Conservation (phyloP, 2,113 vertebrate species). For the Melanotaenia duboulayi region DNA sequence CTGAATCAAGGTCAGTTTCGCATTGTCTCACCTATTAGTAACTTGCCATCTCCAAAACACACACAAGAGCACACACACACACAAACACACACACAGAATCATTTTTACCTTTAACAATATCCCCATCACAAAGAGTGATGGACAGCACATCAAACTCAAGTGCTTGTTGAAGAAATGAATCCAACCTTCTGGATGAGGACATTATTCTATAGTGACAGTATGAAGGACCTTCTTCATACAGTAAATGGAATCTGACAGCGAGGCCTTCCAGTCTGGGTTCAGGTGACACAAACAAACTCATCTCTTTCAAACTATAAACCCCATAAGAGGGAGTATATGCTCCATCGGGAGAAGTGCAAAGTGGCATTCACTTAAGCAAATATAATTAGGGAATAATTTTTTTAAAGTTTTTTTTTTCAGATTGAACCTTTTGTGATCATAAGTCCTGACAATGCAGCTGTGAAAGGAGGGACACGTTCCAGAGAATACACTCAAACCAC, state of each 20-base stretch:
- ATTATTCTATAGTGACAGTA: conserved; percentile 59
- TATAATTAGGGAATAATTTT: not conserved
- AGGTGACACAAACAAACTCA: conserved; percentile 41
- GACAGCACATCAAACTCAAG: conserved; percentile 65
- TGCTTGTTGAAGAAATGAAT: conserved; percentile 65
- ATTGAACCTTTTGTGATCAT: conserved; percentile 42
- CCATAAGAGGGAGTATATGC: not conserved
- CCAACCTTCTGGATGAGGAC: conserved; percentile 38
- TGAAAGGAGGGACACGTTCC: conserved; percentile 15
- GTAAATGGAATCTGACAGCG: conserved; percentile 44
- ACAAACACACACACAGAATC: conserved; percentile 20
- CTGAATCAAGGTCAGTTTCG: conserved; percentile 86
- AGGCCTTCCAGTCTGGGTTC: conserved; percentile 27
- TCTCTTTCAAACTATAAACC: conserved; percentile 1
- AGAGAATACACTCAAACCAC: conserved; percentile 66
- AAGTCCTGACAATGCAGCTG: conserved; percentile 32
- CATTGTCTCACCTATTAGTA: conserved; percentile 81
- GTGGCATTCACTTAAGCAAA: not conserved
- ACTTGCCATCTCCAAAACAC: conserved; percentile 50
- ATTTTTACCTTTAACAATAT: conserved; percentile 54
- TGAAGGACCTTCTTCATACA: conserved; percentile 39
- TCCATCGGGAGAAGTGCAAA: not conserved
- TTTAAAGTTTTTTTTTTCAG: conserved; percentile 3
- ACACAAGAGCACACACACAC: conserved; percentile 22
- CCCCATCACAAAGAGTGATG: conserved; percentile 58